Percentiles rank a stretch among this genome's conserved stretches.
Evolutionary conservation across 2,888 invertebrate genomes (phyloP).

Genomic region (Drosophila melanosoma): DNA sequence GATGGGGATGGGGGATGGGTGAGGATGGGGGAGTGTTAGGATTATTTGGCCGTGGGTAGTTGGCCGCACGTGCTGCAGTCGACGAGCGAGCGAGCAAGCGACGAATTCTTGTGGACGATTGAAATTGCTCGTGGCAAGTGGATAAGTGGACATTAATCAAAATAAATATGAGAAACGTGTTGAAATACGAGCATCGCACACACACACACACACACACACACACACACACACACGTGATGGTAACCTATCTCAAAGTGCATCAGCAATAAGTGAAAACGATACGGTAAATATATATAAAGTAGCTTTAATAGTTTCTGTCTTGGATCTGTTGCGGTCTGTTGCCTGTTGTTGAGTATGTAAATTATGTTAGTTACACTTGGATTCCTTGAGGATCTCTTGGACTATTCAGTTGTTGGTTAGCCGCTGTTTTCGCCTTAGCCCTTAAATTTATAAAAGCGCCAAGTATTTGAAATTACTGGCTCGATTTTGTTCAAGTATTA

Average conservation of each 20-base stretch:
- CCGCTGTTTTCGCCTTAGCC: neutral
- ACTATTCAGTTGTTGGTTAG: neutral
- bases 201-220: slow-evolving; percentile 22
- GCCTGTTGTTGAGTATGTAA: neutral
- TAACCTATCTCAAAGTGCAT: slow-evolving; percentile 1
- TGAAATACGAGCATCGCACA: slow-evolving; percentile 61
- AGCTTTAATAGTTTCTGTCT: slow-evolving; percentile 21
- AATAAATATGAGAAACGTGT: slow-evolving; percentile 79
- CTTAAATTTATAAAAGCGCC: neutral
- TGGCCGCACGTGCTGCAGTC: slow-evolving; percentile 52
- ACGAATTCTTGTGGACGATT: slow-evolving; percentile 66
- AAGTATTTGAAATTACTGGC: neutral
- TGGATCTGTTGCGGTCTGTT: slow-evolving; percentile 1
- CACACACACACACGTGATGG: slow-evolving; percentile 6
- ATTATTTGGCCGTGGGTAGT: neutral
- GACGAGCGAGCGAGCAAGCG: slow-evolving; percentile 14
- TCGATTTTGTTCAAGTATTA: neutral
- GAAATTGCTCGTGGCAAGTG: slow-evolving; percentile 77
- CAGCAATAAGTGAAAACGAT: slow-evolving; percentile 45
- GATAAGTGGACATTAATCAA: slow-evolving; percentile 80
- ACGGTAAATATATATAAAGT: slow-evolving; percentile 11
- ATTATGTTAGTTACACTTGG: neutral
- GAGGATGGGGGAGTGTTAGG: neutral
- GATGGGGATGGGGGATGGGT: neutral
- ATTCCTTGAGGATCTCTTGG: neutral